Conservation (phyloP, 2,113 vertebrate species). For the Taxidea taxus region DNA sequence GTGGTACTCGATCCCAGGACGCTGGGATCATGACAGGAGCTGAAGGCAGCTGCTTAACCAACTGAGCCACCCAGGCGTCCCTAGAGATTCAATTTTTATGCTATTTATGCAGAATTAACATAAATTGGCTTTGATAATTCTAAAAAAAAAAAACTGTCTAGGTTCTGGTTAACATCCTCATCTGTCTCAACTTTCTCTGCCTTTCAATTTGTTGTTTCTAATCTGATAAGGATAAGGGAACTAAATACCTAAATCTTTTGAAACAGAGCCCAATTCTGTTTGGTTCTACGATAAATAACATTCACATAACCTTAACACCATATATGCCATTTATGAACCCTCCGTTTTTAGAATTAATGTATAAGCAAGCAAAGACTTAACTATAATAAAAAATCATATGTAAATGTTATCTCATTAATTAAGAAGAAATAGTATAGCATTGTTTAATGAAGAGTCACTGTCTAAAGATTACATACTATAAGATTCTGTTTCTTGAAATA, state of each 20-base stretch:
- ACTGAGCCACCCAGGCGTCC: too few species aligned
- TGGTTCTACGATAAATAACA: neutral
- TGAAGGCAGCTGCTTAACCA: too few species aligned
- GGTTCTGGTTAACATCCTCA: neutral
- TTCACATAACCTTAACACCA: neutral
- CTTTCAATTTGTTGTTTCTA: neutral
- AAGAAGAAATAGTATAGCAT: neutral
- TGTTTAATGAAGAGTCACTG: neutral
- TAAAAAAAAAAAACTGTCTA: too few species aligned
- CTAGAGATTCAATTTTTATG: too few species aligned
- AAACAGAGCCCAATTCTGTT: neutral
- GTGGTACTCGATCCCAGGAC: too few species aligned
- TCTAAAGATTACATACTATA: neutral
- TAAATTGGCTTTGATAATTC: too few species aligned
- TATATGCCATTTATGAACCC: neutral
- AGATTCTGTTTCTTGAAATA: neutral
- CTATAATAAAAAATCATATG: neutral
- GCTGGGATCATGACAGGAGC: too few species aligned
- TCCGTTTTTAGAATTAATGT: neutral
- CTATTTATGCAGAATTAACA: too few species aligned
- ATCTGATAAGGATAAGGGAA: neutral
- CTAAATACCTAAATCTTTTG: neutral
- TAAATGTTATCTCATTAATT: neutral
- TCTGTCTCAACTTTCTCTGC: neutral
- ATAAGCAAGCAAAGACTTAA: neutral